Percentiles rank a stretch among this genome's conserved stretches.
These are phyloP conservation scores for Psittacula derbiana DNA, from an alignment of 2,797 vertebrate species.

Conservation along the genomic window DNA sequence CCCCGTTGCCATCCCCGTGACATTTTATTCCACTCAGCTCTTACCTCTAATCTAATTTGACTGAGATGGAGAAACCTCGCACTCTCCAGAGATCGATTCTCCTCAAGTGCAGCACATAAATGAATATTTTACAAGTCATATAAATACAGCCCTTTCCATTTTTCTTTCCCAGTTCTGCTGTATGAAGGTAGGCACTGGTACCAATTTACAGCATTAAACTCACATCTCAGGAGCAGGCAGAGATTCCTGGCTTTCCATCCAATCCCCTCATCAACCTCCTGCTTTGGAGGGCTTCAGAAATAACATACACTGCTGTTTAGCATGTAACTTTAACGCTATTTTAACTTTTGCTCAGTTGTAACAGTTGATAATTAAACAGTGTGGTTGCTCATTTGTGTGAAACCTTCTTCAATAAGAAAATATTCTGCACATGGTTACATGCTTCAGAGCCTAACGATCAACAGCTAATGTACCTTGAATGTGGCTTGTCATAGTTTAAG, in stretches of 20 bases:
- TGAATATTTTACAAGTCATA: slow-evolving; percentile 57
- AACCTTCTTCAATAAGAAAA: not conserved
- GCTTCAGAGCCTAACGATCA: not conserved
- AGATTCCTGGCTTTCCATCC: fast-evolving
- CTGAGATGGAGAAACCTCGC: slow-evolving; percentile 36
- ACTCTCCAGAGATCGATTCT: slow-evolving; percentile 51
- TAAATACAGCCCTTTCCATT: slow-evolving; percentile 31
- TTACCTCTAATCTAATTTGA: slow-evolving; percentile 7
- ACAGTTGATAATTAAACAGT: not conserved
- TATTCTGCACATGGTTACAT: fast-evolving
- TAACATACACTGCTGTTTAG: not conserved
- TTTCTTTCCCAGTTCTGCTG: not conserved
- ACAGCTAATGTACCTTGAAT: not conserved
- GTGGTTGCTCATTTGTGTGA: not conserved
- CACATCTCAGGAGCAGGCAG: not conserved
- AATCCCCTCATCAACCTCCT: not conserved
- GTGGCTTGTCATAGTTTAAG: too few species aligned
- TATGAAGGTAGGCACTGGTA: fast-evolving
- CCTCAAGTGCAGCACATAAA: slow-evolving; percentile 14
- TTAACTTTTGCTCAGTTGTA: not conserved
- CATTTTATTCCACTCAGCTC: not conserved
- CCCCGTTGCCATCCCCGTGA: fast-evolving
- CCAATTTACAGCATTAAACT: fast-evolving
- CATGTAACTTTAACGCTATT: not conserved
- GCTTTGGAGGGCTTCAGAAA: not conserved